Conservation (phyloP, 1,140 invertebrate genomes). For the Thrips palmi region DNA sequence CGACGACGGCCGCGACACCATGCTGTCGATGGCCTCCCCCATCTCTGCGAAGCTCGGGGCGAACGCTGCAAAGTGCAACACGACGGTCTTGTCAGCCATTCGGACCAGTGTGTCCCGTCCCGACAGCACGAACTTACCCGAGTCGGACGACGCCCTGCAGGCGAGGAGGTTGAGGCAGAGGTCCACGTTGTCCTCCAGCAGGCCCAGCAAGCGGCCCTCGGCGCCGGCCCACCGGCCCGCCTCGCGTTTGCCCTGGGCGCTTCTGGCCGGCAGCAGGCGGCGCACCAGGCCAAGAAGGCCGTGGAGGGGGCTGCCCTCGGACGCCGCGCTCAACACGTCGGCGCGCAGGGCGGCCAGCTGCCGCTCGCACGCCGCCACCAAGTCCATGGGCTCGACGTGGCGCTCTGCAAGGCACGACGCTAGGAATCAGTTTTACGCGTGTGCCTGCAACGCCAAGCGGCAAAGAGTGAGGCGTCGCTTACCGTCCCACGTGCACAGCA, state of each 20-base stretch:
- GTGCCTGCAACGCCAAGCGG: too few species aligned
- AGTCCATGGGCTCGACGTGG: constrained; percentile 7
- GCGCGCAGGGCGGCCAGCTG: constrained; percentile 21
- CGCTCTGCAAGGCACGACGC: constrained; percentile 3
- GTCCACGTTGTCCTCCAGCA: constrained; percentile 22
- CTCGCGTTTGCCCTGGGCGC: constrained; percentile 23
- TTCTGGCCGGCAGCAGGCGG: not conserved
- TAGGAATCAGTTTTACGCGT: constrained; percentile 9
- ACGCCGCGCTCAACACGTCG: constrained; percentile 24
- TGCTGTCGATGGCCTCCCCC: constrained; percentile 28
- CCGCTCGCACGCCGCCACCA: constrained; percentile 18
- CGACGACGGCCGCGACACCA: constrained; percentile 26
- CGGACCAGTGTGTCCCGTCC: constrained; percentile 3
- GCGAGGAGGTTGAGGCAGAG: constrained; percentile 24
- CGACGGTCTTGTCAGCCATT: constrained; percentile 5
- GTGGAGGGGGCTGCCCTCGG: constrained; percentile 17
- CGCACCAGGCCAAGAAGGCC: constrained; percentile 9
- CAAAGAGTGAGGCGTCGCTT: not conserved
- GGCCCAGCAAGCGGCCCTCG: constrained; percentile 17
- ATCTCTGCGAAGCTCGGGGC: constrained; percentile 41
- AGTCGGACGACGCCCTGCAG: constrained; percentile 17
- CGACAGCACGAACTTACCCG: constrained; percentile 16
- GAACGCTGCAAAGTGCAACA: constrained; percentile 21
- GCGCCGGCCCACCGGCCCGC: constrained; percentile 20
- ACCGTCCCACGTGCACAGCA: constrained; percentile 18